Conservation (phyloP, 2,113 vertebrate genomes). For the Chloropsis hardwickii region DNA sequence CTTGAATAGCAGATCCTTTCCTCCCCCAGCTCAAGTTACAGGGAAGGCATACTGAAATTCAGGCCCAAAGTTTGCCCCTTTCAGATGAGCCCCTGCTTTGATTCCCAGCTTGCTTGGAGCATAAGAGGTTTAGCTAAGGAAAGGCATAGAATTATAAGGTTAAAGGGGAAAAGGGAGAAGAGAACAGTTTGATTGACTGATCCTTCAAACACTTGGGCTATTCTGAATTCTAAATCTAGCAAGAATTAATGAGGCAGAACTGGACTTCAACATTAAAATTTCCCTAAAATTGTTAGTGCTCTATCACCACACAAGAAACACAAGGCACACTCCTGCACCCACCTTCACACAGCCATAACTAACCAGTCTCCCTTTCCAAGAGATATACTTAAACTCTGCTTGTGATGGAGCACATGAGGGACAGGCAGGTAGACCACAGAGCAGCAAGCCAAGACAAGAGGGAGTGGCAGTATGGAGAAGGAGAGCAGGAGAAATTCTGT, state of each 20-base stretch:
- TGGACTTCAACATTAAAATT: neutral
- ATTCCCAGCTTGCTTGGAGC: neutral
- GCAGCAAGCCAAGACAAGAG: neutral
- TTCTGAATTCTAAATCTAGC: neutral
- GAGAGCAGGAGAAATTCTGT: neutral
- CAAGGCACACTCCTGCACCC: neutral
- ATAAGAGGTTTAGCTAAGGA: neutral
- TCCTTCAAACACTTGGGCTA: neutral
- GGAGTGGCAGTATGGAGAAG: neutral
- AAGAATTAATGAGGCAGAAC: neutral
- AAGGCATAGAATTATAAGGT: neutral
- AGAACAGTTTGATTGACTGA: neutral
- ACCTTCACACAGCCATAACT: neutral
- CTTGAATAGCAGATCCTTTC: neutral
- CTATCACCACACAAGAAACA: neutral
- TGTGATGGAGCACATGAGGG: neutral
- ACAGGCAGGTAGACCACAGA: neutral
- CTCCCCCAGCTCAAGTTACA: neutral
- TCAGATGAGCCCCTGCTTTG: neutral
- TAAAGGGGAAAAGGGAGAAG: neutral
- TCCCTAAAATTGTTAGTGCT: neutral
- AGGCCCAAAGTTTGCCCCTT: neutral
- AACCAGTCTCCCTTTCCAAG: neutral
- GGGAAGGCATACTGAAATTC: neutral
- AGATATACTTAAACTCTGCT: neutral